A percentile compares a stretch with the other conserved stretches of the same genome.
Evolutionary conservation across 2,113 vertebrate genomes (phyloP).

Genomic region (Sapajus apella): DNA sequence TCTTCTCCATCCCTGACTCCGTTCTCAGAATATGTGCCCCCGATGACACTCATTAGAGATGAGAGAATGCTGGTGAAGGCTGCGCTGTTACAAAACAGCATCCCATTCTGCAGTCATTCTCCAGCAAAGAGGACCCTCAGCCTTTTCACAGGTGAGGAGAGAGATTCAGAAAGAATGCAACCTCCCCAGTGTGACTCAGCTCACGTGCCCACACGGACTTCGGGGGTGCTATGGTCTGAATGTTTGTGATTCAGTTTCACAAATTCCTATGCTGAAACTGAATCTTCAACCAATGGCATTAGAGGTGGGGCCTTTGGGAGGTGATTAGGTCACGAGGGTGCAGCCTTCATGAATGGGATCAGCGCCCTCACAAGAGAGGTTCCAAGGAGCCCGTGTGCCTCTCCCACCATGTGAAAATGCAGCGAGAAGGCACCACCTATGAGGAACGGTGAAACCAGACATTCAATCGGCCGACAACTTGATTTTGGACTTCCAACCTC

Average conservation of each 20-base stretch:
- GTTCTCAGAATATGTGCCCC: background rate
- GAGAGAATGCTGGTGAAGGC: no score
- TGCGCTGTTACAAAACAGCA: accelerated
- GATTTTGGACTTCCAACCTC: background rate
- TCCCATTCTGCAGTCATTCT: background rate
- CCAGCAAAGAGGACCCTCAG: background rate
- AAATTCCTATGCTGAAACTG: background rate
- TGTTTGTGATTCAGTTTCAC: background rate
- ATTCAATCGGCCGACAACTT: background rate
- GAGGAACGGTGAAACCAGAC: background rate
- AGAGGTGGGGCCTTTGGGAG: background rate
- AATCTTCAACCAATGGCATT: background rate
- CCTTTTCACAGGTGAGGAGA: background rate
- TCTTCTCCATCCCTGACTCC: background rate
- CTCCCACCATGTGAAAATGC: background rate
- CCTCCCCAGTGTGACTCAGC: accelerated
- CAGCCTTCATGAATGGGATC: background rate
- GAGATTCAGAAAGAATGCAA: background rate
- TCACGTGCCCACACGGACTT: background rate
- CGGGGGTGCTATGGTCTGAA: no score
- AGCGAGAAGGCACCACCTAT: background rate
- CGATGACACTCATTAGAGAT: accelerated
- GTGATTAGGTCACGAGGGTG: background rate
- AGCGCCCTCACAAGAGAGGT: background rate
- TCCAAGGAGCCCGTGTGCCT: no score